These are phyloP conservation scores for Leptinotarsa tumamoca DNA, from an alignment of 2,888 invertebrate species.

Conservation along the genomic window DNA sequence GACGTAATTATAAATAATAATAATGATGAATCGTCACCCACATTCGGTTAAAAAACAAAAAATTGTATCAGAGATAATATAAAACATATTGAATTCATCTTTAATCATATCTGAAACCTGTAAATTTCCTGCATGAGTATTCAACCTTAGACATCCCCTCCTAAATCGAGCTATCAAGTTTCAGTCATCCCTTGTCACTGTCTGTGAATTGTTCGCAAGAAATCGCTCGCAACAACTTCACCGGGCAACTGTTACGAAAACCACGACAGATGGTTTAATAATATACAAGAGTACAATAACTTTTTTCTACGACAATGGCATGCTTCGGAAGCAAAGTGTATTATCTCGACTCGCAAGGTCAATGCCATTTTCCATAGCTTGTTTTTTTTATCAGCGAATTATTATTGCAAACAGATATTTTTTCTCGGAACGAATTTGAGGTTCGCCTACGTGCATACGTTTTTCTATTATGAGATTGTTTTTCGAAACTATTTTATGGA, in stretches of 20 bases:
- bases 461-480: constrained; percentile 4
- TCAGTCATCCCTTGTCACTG: constrained; percentile 1
- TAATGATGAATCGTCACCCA: no score
- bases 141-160: not conserved
- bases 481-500: not conserved
- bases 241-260: constrained; percentile 14
- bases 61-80: no score
- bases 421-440: constrained; percentile 2
- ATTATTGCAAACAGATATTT: constrained; percentile 21
- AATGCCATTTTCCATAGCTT: constrained; percentile 25
- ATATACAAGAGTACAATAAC: constrained; percentile 7
- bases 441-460: constrained; percentile 1
- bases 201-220: not conserved
- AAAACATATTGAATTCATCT: no score
- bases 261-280: constrained; percentile 20
- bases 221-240: constrained; percentile 10
- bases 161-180: not conserved
- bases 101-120: not conserved
- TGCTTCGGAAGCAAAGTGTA: constrained; percentile 10
- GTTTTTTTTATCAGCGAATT: constrained; percentile 33
- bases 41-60: no score
- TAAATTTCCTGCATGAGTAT: not conserved
- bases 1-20: no score
- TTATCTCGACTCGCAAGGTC: constrained; percentile 25
- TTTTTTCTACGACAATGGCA: constrained; percentile 13